phyloP scores from a whole-genome alignment of 2,113 vertebrate species.

The Hymenochirus boettgeri region DNA sequence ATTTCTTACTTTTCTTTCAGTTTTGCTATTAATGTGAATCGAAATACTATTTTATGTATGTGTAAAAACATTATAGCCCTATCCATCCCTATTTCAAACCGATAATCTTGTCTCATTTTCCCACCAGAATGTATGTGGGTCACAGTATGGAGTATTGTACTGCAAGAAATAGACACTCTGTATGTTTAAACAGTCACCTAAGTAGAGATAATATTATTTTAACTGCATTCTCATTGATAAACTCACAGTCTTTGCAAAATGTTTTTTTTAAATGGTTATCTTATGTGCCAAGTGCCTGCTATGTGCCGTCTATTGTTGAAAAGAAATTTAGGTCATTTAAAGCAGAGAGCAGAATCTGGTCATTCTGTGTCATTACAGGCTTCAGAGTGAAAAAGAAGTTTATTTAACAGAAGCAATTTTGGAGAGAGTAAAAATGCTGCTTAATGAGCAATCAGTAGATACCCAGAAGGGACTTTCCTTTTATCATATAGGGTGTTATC shows the following conservation, averaged over 20 bases:
- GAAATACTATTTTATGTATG: slow-evolving; percentile 2
- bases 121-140: slow-evolving; percentile 16
- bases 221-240: not conserved
- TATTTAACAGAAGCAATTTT: not conserved
- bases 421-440: not conserved
- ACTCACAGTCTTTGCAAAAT: slow-evolving; percentile 15
- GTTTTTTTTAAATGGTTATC: slow-evolving; percentile 6
- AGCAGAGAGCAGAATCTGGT: slow-evolving; percentile 7
- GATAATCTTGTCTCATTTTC: slow-evolving; percentile 6
- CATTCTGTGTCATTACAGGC: slow-evolving; percentile 22
- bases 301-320: slow-evolving; percentile 17
- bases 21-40: not conserved
- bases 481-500: not conserved
- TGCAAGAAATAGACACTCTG: not conserved
- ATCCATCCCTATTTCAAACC: not conserved
- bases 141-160: not conserved
- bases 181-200: not conserved
- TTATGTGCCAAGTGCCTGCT: slow-evolving; percentile 6
- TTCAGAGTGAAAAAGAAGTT: slow-evolving; percentile 6
- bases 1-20: slow-evolving; percentile 1
- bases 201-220: slow-evolving; percentile 3
- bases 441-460: slow-evolving; percentile 10
- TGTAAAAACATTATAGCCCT: not conserved
- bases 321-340: slow-evolving; percentile 33
- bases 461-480: slow-evolving; percentile 4